Evolutionary conservation across 2,113 vertebrate species (phyloP).

Genomic region (Martes martes): DNA sequence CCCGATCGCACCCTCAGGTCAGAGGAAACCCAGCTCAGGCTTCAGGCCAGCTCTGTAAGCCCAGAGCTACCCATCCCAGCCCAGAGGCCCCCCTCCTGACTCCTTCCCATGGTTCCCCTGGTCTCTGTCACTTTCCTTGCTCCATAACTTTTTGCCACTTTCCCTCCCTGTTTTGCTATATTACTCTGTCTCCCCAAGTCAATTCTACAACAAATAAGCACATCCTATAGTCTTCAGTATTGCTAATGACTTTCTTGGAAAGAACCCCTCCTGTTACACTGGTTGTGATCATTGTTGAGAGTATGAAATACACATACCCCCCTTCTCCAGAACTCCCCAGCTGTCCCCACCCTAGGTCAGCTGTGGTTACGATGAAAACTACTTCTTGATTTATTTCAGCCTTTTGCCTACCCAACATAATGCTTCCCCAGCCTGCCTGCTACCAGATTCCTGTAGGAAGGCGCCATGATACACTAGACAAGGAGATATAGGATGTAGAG

Average conservation of each 20-base stretch:
- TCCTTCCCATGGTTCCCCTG: neutral
- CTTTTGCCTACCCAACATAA: neutral
- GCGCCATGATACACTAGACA: neutral
- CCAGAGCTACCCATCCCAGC: neutral
- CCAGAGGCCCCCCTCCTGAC: neutral
- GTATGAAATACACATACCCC: neutral
- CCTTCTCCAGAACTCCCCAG: neutral
- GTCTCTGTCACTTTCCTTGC: neutral
- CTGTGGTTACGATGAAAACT: neutral
- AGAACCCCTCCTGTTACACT: neutral
- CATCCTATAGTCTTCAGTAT: neutral
- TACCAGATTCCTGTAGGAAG: neutral
- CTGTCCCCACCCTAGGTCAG: neutral
- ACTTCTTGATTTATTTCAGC: neutral
- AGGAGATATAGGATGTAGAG: neutral
- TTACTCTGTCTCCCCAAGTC: neutral
- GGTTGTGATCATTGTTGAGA: neutral
- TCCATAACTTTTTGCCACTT: neutral
- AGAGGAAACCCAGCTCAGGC: neutral
- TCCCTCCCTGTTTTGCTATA: neutral
- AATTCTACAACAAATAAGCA: neutral
- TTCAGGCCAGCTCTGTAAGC: neutral
- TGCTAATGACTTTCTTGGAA: neutral
- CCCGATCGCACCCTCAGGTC: neutral
- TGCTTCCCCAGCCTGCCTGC: neutral